Base-by-base conservation (phyloP, 2,888 invertebrate species). In the Caenorhabditis plicata region DNA sequence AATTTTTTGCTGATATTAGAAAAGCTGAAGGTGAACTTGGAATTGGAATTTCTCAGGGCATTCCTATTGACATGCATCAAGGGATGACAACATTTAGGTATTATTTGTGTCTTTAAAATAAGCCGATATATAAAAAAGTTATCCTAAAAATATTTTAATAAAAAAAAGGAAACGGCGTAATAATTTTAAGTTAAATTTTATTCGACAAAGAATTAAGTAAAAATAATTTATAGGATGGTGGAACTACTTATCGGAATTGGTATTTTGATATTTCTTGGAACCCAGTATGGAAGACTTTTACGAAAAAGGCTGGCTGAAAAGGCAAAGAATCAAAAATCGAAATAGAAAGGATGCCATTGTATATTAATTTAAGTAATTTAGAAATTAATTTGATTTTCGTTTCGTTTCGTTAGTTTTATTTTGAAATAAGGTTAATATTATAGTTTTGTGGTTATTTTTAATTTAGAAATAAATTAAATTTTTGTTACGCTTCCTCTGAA, bases 211-310 rank as follows among this genome's bases (percentile, higher is more conserved):
- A 15, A 29, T 20, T 38, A 25, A 9, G n/a, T 17, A 13, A 35
- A 4, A 23, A 13, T 33, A 39, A 20, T 23, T 54, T 67, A 26
- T 52, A 74, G 74, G 38, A 19, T 71, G 9, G 19, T 73, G 7
- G 68, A 72, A 46, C 45, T 73, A 27, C 5, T 70, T 7, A 49
- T 72, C 35, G 74, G 73, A 11, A 51, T 72, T 13, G 35, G 52
- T 5, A 68, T 74, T 35, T 42, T 74, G 27, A 65, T 60, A 4
- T 73, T 49, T 44, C 54, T 73, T 8, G 69, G 62, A 25, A 63
- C 67, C 2, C 71, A 71, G 46, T 74, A 74, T 47, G 71, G 68
- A 11, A 60, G 72, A 23, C 49, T 74, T 22, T 46, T 73, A 4
- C 52, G 67, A 15, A 60, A 70, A 39, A 48, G 63, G 36, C 41